Percentiles rank a stretch among this genome's conserved stretches.
phyloP scores from a whole-genome alignment of 2,113 vertebrate species.

The Scopus umbretta region DNA sequence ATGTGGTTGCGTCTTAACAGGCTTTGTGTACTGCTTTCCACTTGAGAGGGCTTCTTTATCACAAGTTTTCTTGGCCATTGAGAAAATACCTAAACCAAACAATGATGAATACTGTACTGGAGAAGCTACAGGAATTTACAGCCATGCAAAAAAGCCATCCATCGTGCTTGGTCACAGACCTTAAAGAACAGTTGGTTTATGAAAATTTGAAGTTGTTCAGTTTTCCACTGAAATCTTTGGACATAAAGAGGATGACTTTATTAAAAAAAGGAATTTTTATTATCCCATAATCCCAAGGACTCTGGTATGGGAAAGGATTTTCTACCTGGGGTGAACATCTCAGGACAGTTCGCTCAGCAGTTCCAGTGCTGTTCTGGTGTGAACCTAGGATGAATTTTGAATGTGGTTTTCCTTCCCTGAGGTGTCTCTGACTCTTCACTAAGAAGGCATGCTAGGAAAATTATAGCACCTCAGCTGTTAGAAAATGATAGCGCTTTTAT shows the following conservation, averaged over 20 bases:
- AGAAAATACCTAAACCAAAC: not conserved
- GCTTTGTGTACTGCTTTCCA: not conserved
- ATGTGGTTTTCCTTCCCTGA: not conserved
- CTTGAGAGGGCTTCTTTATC: not conserved
- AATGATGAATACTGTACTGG: not conserved
- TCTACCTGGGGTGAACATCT: not conserved
- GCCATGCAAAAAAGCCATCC: not conserved
- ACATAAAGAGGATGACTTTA: not conserved
- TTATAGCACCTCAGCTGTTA: not conserved
- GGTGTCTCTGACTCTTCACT: not conserved
- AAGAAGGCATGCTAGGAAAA: not conserved
- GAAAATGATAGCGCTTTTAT: not conserved
- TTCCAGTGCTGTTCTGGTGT: not conserved
- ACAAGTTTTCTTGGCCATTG: not conserved
- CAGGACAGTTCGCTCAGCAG: not conserved
- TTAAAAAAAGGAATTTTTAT: not conserved
- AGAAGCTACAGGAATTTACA: not conserved
- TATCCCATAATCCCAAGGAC: not conserved
- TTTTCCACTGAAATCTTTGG: not conserved
- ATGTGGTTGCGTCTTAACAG: not conserved
- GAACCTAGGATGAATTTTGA: not conserved
- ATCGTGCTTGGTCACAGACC: not conserved
- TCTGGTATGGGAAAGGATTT: not conserved
- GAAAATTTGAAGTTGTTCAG: not conserved
- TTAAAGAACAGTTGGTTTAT: not conserved